These are phyloP conservation scores for Homarus americanus DNA, from an alignment of 1,140 invertebrate species.

Conservation along the genomic window DNA sequence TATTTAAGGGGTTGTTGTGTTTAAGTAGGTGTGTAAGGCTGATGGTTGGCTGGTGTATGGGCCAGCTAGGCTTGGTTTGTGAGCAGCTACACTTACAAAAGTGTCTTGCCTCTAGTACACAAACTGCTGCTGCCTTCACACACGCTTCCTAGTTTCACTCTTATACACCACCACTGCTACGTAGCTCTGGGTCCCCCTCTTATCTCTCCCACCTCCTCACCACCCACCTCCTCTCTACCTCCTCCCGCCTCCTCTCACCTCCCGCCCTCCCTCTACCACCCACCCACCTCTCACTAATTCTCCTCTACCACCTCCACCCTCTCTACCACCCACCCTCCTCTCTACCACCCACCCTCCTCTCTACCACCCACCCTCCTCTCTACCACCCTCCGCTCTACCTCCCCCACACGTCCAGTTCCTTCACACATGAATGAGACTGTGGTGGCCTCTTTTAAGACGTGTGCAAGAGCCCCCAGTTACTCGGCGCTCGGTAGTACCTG, in stretches of 20 bases:
- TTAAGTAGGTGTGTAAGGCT: not conserved
- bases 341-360: not conserved
- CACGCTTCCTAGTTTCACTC: constrained; percentile 18
- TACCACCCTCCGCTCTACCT: not conserved
- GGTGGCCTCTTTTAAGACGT: no score
- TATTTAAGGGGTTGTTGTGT: not conserved
- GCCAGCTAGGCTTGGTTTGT: no score
- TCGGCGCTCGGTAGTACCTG: no score
- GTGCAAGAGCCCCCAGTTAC: no score
- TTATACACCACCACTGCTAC: no score
- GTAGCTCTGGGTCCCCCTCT: no score
- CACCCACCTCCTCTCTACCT: not conserved
- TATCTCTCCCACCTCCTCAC: not conserved
- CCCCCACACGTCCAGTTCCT: not conserved
- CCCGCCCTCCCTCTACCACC: not conserved
- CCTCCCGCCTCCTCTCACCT: not conserved
- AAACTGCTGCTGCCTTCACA: not conserved
- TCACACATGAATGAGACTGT: no score
- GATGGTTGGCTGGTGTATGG: no score
- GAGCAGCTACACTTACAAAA: no score
- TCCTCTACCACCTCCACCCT: not conserved
- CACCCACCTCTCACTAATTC: no score
- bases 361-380: not conserved
- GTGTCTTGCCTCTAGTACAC: constrained; percentile 16
- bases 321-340: not conserved